Evolutionary conservation across 2,888 invertebrate species (phyloP).

Genomic region (Nycteola revayana): DNA sequence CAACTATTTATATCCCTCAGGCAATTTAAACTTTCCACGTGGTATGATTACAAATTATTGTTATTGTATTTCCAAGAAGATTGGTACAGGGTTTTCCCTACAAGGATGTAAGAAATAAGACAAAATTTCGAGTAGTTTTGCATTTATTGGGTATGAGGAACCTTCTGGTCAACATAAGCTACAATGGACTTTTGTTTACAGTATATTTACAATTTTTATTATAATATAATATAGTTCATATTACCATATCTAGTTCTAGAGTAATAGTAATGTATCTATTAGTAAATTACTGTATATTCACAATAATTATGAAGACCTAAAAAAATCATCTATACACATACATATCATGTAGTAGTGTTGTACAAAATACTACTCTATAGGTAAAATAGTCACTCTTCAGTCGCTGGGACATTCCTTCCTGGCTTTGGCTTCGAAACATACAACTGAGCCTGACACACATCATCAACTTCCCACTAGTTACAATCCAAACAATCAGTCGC

Average conservation of each 20-base stretch:
- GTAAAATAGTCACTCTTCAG: constrained; percentile 50
- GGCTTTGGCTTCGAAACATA: constrained; percentile 45
- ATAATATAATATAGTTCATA: constrained; percentile 74
- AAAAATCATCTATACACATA: constrained; percentile 73
- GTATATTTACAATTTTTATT: constrained; percentile 79
- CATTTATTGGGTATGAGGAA: constrained; percentile 83
- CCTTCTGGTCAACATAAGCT: constrained; percentile 82
- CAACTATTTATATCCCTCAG: neutral
- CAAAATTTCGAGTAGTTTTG: constrained; percentile 70
- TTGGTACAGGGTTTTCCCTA: no score
- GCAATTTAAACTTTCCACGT: no score
- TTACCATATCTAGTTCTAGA: constrained; percentile 59
- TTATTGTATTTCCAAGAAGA: no score
- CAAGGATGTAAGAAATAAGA: constrained; percentile 38
- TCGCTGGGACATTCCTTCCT: constrained; percentile 48
- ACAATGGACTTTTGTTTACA: constrained; percentile 79
- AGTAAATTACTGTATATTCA: constrained; percentile 77
- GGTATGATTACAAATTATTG: no score
- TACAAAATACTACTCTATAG: constrained; percentile 73
- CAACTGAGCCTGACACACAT: constrained; percentile 40
- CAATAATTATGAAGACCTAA: constrained; percentile 75
- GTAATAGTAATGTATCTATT: constrained; percentile 68
- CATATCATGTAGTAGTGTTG: constrained; percentile 62
- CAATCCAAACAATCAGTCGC: constrained; percentile 34
- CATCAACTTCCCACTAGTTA: constrained; percentile 30